A percentile compares a stretch with the other conserved stretches of the same genome.
phyloP scores from a whole-genome alignment of 2,888 invertebrate species.

The Blastobasis lacticolella region DNA sequence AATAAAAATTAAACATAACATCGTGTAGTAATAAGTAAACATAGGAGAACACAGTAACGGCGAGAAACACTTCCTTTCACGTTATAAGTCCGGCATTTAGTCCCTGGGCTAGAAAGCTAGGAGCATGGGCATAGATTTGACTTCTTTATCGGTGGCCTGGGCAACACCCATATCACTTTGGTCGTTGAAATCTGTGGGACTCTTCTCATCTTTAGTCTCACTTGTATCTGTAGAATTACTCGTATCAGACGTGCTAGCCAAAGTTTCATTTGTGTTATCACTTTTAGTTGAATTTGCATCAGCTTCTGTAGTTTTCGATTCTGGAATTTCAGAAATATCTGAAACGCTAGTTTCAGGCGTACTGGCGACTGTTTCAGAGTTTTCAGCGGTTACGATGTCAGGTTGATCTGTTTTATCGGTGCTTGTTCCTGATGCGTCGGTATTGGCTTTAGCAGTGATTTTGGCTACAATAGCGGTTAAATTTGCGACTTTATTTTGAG shows the following conservation, averaged over 20 bases:
- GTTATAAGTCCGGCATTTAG: slow-evolving; percentile 1
- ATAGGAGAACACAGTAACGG: neutral
- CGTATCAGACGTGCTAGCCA: too few species aligned
- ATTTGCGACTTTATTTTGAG: neutral
- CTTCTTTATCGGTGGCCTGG: slow-evolving; percentile 2
- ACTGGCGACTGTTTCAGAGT: neutral
- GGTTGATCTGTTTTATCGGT: neutral
- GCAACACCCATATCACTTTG: slow-evolving; percentile 5
- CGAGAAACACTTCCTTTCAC: slow-evolving; percentile 13
- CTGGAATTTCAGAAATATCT: neutral
- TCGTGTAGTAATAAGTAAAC: too few species aligned
- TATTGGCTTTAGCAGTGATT: neutral
- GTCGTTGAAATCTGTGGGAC: slow-evolving; percentile 8
- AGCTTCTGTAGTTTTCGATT: neutral
- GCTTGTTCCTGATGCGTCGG: neutral
- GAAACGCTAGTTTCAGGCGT: neutral
- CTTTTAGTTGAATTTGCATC: neutral
- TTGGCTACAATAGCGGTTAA: neutral
- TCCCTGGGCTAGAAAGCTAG: slow-evolving; percentile 24
- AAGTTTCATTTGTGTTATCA: too few species aligned
- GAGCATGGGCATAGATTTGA: slow-evolving; percentile 17
- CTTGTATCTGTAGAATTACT: too few species aligned
- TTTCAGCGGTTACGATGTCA: neutral
- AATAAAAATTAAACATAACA: too few species aligned
- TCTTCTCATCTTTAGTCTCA: neutral